Percentiles rank a stretch among this genome's conserved stretches.
Evolutionary conservation across 2,113 vertebrate genomes (phyloP).

Genomic region (Zootoca vivipara): DNA sequence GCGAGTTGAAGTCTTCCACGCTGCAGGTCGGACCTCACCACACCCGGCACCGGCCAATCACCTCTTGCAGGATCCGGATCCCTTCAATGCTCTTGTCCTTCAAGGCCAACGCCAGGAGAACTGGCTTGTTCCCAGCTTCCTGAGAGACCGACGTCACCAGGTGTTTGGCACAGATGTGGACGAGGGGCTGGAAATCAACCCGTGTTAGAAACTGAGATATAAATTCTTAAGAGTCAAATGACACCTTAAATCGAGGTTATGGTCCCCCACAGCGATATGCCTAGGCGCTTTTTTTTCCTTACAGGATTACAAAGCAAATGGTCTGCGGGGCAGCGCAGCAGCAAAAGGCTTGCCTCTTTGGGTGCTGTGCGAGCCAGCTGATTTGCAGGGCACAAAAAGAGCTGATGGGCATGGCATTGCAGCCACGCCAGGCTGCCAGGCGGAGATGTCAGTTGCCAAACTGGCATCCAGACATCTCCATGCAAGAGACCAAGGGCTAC

Average conservation of each 20-base stretch:
- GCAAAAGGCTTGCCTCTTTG: too few species aligned
- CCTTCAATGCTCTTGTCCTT: slow-evolving; percentile 88
- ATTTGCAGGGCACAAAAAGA: background rate
- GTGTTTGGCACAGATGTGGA: slow-evolving; percentile 93
- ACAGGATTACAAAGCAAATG: too few species aligned
- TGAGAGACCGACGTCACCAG: slow-evolving; percentile 88
- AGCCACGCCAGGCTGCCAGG: background rate
- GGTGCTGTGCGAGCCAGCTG: too few species aligned
- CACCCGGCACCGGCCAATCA: slow-evolving; percentile 89
- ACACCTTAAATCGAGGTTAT: too few species aligned
- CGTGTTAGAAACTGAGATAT: too few species aligned
- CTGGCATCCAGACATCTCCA: too few species aligned
- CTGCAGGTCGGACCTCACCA: slow-evolving; percentile 81
- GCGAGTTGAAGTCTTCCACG: slow-evolving; percentile 46
- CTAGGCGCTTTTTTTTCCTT: too few species aligned
- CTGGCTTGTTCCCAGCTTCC: slow-evolving; percentile 89
- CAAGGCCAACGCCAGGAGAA: slow-evolving; percentile 88
- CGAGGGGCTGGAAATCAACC: slow-evolving; percentile 82
- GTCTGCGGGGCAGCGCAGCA: too few species aligned
- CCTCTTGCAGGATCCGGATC: slow-evolving; percentile 85
- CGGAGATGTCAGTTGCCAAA: too few species aligned
- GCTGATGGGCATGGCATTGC: too few species aligned
- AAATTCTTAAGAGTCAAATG: too few species aligned
- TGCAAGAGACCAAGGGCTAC: background rate
- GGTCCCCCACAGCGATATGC: too few species aligned